phyloP scores from a whole-genome alignment of 1,140 invertebrate species.

The Ips nitidus region DNA sequence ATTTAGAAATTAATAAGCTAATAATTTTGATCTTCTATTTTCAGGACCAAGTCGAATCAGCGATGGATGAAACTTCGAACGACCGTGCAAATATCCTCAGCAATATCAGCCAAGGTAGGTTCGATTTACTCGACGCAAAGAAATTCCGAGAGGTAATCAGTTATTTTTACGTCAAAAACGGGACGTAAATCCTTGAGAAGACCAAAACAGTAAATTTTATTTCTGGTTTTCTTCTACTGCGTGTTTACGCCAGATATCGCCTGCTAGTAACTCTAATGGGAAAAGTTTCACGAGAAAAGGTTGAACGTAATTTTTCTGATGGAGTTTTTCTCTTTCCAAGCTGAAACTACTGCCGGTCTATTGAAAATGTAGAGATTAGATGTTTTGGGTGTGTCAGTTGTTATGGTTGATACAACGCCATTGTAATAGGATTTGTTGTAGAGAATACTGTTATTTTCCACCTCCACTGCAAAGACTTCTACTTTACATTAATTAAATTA shows the following conservation, averaged over 20 bases:
- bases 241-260: conserved; percentile 5
- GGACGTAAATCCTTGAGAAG: not conserved
- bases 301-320: conserved; percentile 1
- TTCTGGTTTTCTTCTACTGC: conserved; percentile 2
- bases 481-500: too few relatives aligned
- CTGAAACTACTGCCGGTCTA: too few relatives aligned
- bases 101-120: conserved; percentile 69
- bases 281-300: conserved; percentile 11
- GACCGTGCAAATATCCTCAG: conserved; percentile 88
- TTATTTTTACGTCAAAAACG: not conserved
- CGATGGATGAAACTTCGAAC: conserved; percentile 93
- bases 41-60: conserved; percentile 86
- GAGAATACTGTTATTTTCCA: too few relatives aligned
- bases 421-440: too few relatives aligned
- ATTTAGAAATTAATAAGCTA: conserved; percentile 3
- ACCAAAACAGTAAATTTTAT: conserved; percentile 4
- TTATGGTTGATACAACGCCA: too few relatives aligned
- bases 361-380: too few relatives aligned
- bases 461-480: too few relatives aligned
- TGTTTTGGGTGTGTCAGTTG: too few relatives aligned
- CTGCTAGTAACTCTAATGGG: conserved; percentile 7
- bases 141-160: not conserved
- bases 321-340: conserved; percentile 1
- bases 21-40: conserved; percentile 35
- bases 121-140: not conserved